These are phyloP conservation scores for Solea senegalensis DNA, from an alignment of 2,113 vertebrate genomes.

Conservation along the genomic window DNA sequence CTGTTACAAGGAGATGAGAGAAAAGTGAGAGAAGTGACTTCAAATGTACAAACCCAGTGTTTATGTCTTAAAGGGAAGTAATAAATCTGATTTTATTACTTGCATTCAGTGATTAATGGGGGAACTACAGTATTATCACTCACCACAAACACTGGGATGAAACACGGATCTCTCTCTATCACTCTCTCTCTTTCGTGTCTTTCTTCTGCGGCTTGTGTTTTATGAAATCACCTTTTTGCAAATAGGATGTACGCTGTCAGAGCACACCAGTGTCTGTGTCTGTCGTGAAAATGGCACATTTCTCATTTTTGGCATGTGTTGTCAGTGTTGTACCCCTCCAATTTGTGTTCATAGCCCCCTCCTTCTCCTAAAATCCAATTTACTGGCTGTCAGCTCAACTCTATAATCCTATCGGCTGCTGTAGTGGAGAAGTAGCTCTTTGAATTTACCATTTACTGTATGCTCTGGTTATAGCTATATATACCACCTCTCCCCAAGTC, in stretches of 20 bases:
- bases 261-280: constrained; percentile 67
- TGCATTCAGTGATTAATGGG: constrained; percentile 46
- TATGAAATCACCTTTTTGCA: constrained; percentile 76
- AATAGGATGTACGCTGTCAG: constrained; percentile 77
- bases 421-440: constrained; percentile 82
- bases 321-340: constrained; percentile 80
- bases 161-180: constrained; percentile 34
- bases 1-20: constrained; percentile 14
- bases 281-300: constrained; percentile 73
- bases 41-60: constrained; percentile 42
- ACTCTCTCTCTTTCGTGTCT: constrained; percentile 5
- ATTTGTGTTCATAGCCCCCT: constrained; percentile 78
- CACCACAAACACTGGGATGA: constrained; percentile 40
- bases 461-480: constrained; percentile 72
- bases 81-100: constrained; percentile 63
- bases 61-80: constrained; percentile 45
- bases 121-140: constrained; percentile 61
- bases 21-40: constrained; percentile 35
- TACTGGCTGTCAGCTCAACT: constrained; percentile 85
- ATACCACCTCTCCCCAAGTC: constrained; percentile 60
- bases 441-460: constrained; percentile 82
- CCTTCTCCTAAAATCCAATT: constrained; percentile 84
- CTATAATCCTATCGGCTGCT: constrained; percentile 83
- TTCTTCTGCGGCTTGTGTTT: constrained; percentile 64
- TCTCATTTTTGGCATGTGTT: constrained; percentile 81